Percentiles rank a stretch among this genome's conserved stretches.
Evolutionary conservation across 2,113 vertebrate species (phyloP).

Genomic region (Rhea pennata): DNA sequence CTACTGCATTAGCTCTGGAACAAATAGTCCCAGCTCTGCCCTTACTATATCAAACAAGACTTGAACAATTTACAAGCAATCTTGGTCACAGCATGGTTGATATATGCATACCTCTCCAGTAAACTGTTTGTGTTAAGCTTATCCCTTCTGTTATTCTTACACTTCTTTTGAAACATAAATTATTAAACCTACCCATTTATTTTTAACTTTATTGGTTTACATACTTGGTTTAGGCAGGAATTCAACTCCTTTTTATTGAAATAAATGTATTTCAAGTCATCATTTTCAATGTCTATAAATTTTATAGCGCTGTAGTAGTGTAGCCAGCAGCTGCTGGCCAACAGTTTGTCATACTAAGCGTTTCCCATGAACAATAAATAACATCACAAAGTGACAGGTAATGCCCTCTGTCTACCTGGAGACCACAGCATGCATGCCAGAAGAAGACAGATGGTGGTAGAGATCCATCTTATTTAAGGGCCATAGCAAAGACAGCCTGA

Average conservation of each 20-base stretch:
- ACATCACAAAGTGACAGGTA: not conserved
- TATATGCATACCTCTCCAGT: not conserved
- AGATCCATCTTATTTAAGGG: not conserved
- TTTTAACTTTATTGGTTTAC: constrained; percentile 8
- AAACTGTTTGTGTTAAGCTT: not conserved
- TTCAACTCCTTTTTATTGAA: not conserved
- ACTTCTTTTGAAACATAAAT: not conserved
- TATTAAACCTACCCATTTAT: not conserved
- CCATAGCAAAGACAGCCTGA: not conserved
- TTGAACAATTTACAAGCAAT: not conserved
- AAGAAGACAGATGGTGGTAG: not conserved
- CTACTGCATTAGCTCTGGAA: not conserved
- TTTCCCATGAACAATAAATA: not conserved
- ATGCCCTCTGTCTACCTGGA: not conserved
- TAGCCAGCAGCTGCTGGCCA: not conserved
- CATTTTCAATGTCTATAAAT: not conserved
- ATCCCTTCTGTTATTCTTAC: not conserved
- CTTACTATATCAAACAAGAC: not conserved
- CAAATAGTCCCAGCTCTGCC: not conserved
- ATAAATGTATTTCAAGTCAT: not conserved
- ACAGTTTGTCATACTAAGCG: not conserved
- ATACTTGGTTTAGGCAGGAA: not conserved
- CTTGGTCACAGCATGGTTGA: not conserved
- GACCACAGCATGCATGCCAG: not conserved
- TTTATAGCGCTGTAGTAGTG: not conserved